Percentiles rank a stretch among this genome's conserved stretches.
Conservation (phyloP, 1,140 invertebrate genomes). For the Sweltsa coloradensis region DNA sequence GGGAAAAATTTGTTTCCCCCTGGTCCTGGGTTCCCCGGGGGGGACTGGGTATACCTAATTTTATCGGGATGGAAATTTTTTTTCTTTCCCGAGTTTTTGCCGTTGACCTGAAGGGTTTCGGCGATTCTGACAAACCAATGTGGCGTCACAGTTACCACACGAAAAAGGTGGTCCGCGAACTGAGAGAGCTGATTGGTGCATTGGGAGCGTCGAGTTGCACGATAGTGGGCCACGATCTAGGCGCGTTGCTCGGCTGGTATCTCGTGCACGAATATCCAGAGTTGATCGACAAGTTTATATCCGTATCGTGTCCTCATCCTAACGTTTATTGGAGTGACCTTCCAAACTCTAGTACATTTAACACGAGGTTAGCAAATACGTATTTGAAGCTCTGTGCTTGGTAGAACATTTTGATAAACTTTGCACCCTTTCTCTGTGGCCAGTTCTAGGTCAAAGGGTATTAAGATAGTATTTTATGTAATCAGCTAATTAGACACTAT, state of each 20-base stretch:
- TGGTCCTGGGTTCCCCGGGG: no score
- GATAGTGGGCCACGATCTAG: constrained; percentile 71
- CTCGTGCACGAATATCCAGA: constrained; percentile 50
- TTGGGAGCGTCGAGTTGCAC: constrained; percentile 43
- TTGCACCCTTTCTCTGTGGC: no score
- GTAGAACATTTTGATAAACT: neutral
- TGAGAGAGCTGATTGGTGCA: constrained; percentile 51
- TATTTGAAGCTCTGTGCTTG: neutral
- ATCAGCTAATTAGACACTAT: no score
- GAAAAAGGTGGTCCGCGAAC: constrained; percentile 48
- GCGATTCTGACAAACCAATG: constrained; percentile 66
- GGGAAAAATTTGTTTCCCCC: constrained; percentile 1
- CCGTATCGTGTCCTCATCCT: constrained; percentile 65
- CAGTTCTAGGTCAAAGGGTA: no score
- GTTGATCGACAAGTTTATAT: constrained; percentile 55
- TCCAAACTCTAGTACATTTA: constrained; percentile 36
- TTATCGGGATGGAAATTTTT: constrained; percentile 13
- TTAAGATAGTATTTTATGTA: no score
- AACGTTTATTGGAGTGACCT: constrained; percentile 48
- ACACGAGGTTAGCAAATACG: constrained; percentile 32
- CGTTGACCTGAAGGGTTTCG: constrained; percentile 69
- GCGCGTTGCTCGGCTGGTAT: constrained; percentile 61
- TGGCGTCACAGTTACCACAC: constrained; percentile 46
- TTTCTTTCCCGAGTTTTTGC: constrained; percentile 49
- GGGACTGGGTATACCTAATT: neutral